Percentiles rank a stretch among this genome's conserved stretches.
Conservation (phyloP, 2,888 invertebrate genomes). For the Keiferia lycopersicella region DNA sequence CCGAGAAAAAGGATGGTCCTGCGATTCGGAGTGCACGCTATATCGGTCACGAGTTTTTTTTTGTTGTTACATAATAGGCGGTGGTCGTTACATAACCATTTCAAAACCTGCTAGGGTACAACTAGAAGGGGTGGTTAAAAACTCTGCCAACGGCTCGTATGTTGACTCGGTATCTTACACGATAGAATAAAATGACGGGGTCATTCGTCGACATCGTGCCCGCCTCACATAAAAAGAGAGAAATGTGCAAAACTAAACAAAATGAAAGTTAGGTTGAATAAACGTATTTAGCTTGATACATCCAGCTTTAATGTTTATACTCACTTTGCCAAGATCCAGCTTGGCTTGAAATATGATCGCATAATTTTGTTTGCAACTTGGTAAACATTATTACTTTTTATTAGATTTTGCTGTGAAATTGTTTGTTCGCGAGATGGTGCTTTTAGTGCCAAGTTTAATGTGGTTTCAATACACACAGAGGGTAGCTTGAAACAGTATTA, state of each 20-base stretch:
- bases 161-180: too few relatives aligned
- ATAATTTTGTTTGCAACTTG: conserved; percentile 12
- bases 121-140: too few relatives aligned
- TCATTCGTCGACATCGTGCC: too few relatives aligned
- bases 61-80: too few relatives aligned
- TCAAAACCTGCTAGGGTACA: too few relatives aligned
- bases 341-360: conserved; percentile 25
- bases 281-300: neutral
- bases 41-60: too few relatives aligned
- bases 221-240: neutral
- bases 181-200: too few relatives aligned
- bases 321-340: neutral
- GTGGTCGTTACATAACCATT: too few relatives aligned
- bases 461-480: conserved; percentile 24
- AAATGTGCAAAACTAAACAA: neutral
- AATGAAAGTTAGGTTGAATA: neutral
- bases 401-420: conserved; percentile 19
- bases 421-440: conserved; percentile 17
- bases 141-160: too few relatives aligned
- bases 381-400: conserved; percentile 24
- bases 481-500: conserved; percentile 35
- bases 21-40: too few relatives aligned
- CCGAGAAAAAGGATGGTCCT: too few relatives aligned
- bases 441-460: conserved; percentile 19
- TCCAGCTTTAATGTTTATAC: neutral